Evolutionary conservation across 2,113 vertebrate species (phyloP).

Genomic region (Macrotis lagotis): DNA sequence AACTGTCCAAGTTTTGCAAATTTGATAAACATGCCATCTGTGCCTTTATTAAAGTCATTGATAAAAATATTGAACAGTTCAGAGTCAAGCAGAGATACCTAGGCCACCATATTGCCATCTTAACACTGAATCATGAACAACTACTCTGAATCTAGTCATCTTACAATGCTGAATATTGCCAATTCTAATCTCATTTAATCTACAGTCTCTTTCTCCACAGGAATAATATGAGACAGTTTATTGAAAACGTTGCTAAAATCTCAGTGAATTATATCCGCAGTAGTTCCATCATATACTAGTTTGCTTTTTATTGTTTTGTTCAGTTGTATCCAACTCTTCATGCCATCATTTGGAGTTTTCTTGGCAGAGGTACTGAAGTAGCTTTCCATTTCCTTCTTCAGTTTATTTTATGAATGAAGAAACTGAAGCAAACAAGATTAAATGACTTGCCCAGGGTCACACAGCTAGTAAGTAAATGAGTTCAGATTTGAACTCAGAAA

Average conservation of each 20-base stretch:
- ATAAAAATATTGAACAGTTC: background rate
- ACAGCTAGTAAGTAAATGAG: too few species aligned
- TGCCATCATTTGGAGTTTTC: too few species aligned
- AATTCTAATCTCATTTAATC: background rate
- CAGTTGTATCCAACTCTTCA: too few species aligned
- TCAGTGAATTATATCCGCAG: background rate
- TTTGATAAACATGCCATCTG: background rate
- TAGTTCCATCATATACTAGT: background rate
- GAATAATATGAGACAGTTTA: background rate
- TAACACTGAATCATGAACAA: background rate
- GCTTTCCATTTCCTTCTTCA: too few species aligned
- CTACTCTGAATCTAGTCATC: background rate
- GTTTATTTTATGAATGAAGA: too few species aligned
- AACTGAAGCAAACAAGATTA: too few species aligned
- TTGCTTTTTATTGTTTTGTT: background rate
- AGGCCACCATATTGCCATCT: background rate
- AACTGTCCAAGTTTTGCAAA: background rate
- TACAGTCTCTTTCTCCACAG: background rate
- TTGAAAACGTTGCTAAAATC: background rate
- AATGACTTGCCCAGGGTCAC: too few species aligned
- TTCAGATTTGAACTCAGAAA: too few species aligned
- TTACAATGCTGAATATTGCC: background rate
- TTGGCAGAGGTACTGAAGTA: too few species aligned
- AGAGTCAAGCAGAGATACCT: background rate
- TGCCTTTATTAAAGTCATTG: background rate